Base-by-base conservation (phyloP, 2,888 invertebrate genomes). In the Notodonta ziczac region DNA sequence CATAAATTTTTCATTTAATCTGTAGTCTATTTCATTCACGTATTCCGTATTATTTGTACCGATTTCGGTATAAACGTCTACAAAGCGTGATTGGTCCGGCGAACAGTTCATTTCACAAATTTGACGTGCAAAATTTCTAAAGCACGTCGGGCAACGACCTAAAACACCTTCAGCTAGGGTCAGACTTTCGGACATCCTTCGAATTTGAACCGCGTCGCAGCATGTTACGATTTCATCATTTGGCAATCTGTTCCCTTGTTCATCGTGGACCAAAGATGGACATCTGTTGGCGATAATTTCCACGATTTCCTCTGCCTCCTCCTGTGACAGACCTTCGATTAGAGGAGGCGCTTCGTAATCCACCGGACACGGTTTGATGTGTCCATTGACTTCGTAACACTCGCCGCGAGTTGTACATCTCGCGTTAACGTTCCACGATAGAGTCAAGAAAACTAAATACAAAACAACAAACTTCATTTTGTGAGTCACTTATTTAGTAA, bases 101-200 rank as follows among this genome's bases (percentile, higher is more conserved):
- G 95, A 94, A 85, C 99, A 99, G 6, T 97, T 96, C 87, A 97
- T 94, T 70, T 96, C 95, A 82, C 99, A 99, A 72, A 97, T 96
- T 51, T 96, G 94, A 55, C 95, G 93, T 9, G 95, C 94, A 74
- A 98, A 95, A 84, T 99, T 99, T 63, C 94, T 90, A 2, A 95
- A 86, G 80, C 99, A 99, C 0, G 97, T 95, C 0, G 97, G 97
- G 82, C 99, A 99, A 52, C 98, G 94, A 5, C 95, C 94, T 35
- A 97, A 95, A 0, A 98, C 86, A 58, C 95, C 94, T 54, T 95
- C 95, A 0, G 97, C 96, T 66, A 96, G 87, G 3, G 84, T 70
- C 68, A 97, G 89, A 54, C 94, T 95, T 0, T 80, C 66, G 0
- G 94, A 85, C 92, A 96, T 94, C 3, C 82, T 84, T 0, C 63